phyloP scores from a whole-genome alignment of 2,797 vertebrate genomes.

The Kryptopterus vitreolus region DNA sequence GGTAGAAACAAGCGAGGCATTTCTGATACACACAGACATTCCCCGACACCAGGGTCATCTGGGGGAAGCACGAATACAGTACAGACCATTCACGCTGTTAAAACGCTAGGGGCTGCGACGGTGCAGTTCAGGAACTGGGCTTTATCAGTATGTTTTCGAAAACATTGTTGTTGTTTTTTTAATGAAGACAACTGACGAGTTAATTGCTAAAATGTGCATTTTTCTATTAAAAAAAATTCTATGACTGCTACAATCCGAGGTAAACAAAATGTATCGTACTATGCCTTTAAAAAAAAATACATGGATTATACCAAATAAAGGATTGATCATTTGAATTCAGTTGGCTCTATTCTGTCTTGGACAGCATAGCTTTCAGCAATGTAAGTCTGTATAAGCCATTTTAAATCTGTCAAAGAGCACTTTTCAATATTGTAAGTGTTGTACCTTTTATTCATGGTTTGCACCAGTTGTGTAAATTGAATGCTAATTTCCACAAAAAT shows the following conservation, averaged over 20 bases:
- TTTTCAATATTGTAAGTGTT: too few species aligned
- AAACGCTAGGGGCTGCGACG: not conserved
- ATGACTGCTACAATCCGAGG: not conserved
- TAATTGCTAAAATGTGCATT: too few species aligned
- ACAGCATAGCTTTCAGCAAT: too few species aligned
- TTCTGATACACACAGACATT: conserved; percentile 4
- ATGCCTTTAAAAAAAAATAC: not conserved
- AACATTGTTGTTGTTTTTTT: too few species aligned
- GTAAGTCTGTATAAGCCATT: too few species aligned
- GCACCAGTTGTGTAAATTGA: not conserved
- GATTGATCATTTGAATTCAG: too few species aligned
- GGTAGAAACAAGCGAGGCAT: conserved; percentile 23
- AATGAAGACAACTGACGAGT: not conserved
- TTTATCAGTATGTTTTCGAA: not conserved
- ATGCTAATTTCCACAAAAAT: not conserved
- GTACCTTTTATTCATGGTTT: not conserved
- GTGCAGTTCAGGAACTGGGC: too few species aligned
- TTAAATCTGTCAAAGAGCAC: too few species aligned
- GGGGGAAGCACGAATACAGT: not conserved
- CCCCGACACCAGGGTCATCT: conserved; percentile 13
- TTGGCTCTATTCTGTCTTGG: too few species aligned
- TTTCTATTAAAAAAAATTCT: not conserved
- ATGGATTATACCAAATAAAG: not conserved
- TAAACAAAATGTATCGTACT: not conserved
- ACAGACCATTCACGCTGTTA: not conserved